A percentile compares a stretch with the other conserved stretches of the same genome.
phyloP scores from a whole-genome alignment of 2,797 vertebrate genomes.

The Nannoperca obscura region DNA sequence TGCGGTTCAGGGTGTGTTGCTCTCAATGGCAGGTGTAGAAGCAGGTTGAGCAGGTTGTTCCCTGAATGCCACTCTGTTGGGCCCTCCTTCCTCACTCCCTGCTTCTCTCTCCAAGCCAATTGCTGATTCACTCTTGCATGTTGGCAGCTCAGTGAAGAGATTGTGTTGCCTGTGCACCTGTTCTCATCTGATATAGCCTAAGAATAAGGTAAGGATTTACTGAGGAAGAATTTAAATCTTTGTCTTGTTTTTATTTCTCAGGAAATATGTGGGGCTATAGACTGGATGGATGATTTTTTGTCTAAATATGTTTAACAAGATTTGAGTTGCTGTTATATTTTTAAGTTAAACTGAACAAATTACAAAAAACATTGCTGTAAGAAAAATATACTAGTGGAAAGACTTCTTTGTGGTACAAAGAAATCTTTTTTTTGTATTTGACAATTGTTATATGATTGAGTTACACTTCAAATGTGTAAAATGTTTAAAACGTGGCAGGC shows the following conservation, averaged over 20 bases:
- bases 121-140: constrained; percentile 75
- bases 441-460: not conserved
- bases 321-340: constrained; percentile 12
- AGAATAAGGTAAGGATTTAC: constrained; percentile 74
- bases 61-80: constrained; percentile 59
- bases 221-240: constrained; percentile 35
- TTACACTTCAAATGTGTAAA: not conserved
- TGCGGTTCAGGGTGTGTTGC: constrained; percentile 66
- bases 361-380: not conserved
- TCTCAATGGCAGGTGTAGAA: constrained; percentile 75
- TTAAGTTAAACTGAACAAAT: not conserved
- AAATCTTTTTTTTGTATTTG: not conserved
- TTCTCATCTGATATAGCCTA: constrained; percentile 66
- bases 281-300: not conserved
- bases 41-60: constrained; percentile 83
- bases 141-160: constrained; percentile 68
- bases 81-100: constrained; percentile 63
- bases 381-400: not conserved
- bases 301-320: constrained; percentile 14
- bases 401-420: not conserved
- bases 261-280: constrained; percentile 9
- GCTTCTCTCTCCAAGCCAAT: constrained; percentile 42
- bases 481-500: not conserved
- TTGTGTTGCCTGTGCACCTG: constrained; percentile 77
- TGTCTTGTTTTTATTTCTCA: constrained; percentile 12